phyloP scores from a whole-genome alignment of 2,113 vertebrate species.

The Psammodynastes pulverulentus region DNA sequence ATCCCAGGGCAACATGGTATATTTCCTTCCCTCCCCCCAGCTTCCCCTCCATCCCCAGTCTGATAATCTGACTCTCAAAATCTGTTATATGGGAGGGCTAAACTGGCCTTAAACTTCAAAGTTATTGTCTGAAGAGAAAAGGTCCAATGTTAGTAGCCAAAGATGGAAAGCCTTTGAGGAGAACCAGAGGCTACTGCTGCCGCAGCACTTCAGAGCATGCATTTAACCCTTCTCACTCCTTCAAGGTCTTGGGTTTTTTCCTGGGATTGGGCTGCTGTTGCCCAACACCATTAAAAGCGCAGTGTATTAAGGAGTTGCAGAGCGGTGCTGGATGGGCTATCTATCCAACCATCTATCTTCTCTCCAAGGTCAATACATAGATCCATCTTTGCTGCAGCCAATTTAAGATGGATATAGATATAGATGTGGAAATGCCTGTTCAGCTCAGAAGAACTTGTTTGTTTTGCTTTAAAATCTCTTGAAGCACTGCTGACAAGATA shows the following conservation, averaged over 20 bases:
- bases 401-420: background rate
- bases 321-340: background rate
- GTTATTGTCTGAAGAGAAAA: background rate
- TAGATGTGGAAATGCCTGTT: background rate
- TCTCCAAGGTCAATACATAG: background rate
- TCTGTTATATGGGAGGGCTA: too few species aligned
- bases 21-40: too few species aligned
- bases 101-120: background rate
- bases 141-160: background rate
- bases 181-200: background rate
- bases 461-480: background rate
- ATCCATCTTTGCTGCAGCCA: background rate
- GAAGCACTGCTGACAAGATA: background rate
- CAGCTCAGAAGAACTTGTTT: background rate
- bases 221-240: background rate
- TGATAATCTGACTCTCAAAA: background rate
- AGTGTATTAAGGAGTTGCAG: background rate
- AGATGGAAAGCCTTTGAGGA: background rate
- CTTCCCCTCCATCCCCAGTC: too few species aligned
- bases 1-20: background rate
- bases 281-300: background rate
- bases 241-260: background rate
- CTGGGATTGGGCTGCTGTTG: background rate
- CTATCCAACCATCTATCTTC: background rate
- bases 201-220: background rate